Base-by-base conservation (phyloP, 2,797 vertebrate species). In the Knipowitschia caucasica region DNA sequence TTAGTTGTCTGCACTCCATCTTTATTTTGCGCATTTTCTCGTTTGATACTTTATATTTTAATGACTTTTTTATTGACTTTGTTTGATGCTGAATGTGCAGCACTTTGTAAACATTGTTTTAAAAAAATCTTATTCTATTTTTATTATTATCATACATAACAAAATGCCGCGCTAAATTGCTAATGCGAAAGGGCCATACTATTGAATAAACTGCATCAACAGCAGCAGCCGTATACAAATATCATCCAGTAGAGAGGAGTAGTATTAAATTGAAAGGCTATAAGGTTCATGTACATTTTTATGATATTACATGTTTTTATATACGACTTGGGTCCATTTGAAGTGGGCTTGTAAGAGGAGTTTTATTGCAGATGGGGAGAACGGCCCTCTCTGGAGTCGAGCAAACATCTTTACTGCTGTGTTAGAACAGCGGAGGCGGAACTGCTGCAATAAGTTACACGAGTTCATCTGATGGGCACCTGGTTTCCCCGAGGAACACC, bases 401-500 rank as follows among this genome's bases (percentile, higher is more conserved):
- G 79, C 69, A 79, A 82, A 83, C 63, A 44, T 67, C 75, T 55
- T 42, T 55, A 69, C 62, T 44, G 60, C 62, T 54, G 52, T 40
- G 24, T 53, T 51, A 17, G 61, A 20, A 47, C 77, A 45, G 65
- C 59, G 5, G 25, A 67, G 75, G 81, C 82, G 82, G 71, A 77
- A 79, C 66, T 75, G 83, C 81, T 76, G 75, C 81, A 78, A 81
- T 82, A 80, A 84, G 71, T 81, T 76, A 75, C 71, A 69, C 67
- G 62, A 80, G 63, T 62, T 73, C 73, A 69, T 69, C 72, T 79
- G 84, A 85, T 77, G 80, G 83, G 75, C 82, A 78, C 71, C 66
- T 59, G 27, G 77, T 59, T 78, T 77, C 84, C 79, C 82, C 27
- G 73, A 43, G 63, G 77, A 76, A 3, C 7, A 0, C 35, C 7